These are phyloP conservation scores for Pterois miles DNA, from an alignment of 2,797 vertebrate species.

Conservation along the genomic window DNA sequence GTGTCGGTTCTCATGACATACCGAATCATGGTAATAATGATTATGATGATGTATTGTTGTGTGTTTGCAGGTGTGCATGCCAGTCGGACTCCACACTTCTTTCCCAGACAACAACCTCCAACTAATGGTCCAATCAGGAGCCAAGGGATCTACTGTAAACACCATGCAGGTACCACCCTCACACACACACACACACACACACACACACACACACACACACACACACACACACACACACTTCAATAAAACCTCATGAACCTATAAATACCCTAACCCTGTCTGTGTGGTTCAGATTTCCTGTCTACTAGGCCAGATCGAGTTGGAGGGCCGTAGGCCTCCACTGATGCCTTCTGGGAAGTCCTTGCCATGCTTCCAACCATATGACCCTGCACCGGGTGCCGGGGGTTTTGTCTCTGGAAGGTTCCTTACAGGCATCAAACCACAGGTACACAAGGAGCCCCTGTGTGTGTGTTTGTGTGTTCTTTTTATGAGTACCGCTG, in stretches of 20 bases:
- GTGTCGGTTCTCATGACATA: too few relatives aligned
- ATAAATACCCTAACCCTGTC: not conserved
- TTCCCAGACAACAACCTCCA: slow-evolving; percentile 99
- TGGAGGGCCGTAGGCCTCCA: slow-evolving; percentile 95
- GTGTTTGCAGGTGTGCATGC: slow-evolving; percentile 91
- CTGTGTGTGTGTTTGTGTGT: not conserved
- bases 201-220: accelerated
- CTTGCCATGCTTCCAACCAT: slow-evolving; percentile 94
- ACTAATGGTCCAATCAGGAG: slow-evolving; percentile 98
- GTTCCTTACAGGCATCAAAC: slow-evolving; percentile 96
- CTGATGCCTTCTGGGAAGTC: slow-evolving; percentile 98
- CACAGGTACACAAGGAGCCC: slow-evolving; percentile 80
- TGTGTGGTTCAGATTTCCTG: slow-evolving; percentile 90
- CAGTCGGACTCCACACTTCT: slow-evolving; percentile 90
- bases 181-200: not conserved
- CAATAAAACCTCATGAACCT: not conserved
- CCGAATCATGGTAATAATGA: too few relatives aligned
- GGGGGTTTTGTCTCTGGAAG: slow-evolving; percentile 96
- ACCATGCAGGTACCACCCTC: slow-evolving; percentile 92
- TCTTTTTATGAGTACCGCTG: not conserved
- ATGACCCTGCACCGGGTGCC: slow-evolving; percentile 89
- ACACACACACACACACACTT: not conserved
- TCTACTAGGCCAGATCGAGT: slow-evolving; percentile 96
- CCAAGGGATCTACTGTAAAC: slow-evolving; percentile 98
- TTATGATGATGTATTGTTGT: not conserved